phyloP scores from a whole-genome alignment of 2,888 invertebrate genomes.

The Enchytraeus crypticus region DNA sequence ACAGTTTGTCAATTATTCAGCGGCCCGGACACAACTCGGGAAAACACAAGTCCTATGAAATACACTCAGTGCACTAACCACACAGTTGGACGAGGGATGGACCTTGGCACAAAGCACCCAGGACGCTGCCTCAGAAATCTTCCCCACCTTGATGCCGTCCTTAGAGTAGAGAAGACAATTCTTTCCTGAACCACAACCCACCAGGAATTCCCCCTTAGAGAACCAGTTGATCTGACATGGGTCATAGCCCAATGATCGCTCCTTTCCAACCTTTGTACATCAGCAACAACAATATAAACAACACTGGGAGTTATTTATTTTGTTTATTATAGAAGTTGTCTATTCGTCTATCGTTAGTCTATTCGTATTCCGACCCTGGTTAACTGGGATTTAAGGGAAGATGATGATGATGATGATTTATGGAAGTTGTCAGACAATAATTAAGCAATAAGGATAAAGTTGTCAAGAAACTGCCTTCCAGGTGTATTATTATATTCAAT shows the following conservation, averaged over 20 bases:
- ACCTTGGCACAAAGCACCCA: conserved; percentile 82
- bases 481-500: too few species aligned
- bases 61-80: conserved; percentile 56
- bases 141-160: conserved; percentile 70
- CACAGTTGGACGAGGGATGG: conserved; percentile 65
- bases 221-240: conserved; percentile 69
- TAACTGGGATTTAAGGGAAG: too few species aligned
- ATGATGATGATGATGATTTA: too few species aligned
- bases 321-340: too few species aligned
- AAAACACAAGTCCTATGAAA: too few species aligned
- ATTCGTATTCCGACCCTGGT: too few species aligned
- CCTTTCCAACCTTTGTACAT: conserved; percentile 53
- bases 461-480: too few species aligned
- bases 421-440: too few species aligned
- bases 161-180: conserved; percentile 68
- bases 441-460: too few species aligned
- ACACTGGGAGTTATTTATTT: not conserved
- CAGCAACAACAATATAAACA: not conserved
- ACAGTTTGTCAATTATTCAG: too few species aligned
- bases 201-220: conserved; percentile 65
- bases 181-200: conserved; percentile 71
- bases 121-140: conserved; percentile 65
- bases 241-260: conserved; percentile 60
- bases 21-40: too few species aligned
- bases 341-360: too few species aligned